Evolutionary conservation across 2,113 vertebrate species (phyloP), one percentile per base, ranked within the genome.

Genomic region (Crypturellus undulatus): DNA sequence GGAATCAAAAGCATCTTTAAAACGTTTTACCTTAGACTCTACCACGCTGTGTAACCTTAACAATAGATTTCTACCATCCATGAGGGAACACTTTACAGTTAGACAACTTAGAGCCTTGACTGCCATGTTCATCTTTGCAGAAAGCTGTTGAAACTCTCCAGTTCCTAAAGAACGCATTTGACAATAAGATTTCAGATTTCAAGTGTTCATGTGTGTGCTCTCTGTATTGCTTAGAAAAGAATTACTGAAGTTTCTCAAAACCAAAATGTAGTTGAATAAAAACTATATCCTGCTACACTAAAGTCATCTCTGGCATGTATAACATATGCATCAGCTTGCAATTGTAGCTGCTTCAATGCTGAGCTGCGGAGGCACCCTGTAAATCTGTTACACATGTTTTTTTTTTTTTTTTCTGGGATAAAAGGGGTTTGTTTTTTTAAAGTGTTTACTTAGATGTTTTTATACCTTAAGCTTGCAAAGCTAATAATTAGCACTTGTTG

Each of bases 331-430:
- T 77, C 88, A 24, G 86, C 87, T 92, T 94, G 94, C 90, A 94
- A 52, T 90, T 91, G 79, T 63, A 88, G 91, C 79, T 64, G 92
- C 92, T 78, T 85, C 89, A 28, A 9, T 4, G 24, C 54, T 94
- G 71, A 0, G 90, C 94, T 64, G 83, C 30, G 6, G 47, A 78
- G 75, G 92, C 87, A 75, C 79, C 22, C 42, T 84, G 86, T 75
- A 96, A 97, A 97, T 96, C 76, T 96, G 12, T 96, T 90, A 76
- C 94, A 94, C 64, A 93, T 97, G 95, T 94, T 90, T 87, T 90
- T 90, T 73, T 34, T 92, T 89, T 89, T 88, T 76, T 43, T 43
- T 43, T 43, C 72, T 0, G 1, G 82, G 69, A 62, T 82, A 63
- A 70, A 73, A 76, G 19, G 69, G 30, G 9, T 69, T 87, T 93